Evolutionary conservation across 2,797 vertebrate species (phyloP), one percentile per base, ranked within the genome.

Genomic region (Prionace glauca): DNA sequence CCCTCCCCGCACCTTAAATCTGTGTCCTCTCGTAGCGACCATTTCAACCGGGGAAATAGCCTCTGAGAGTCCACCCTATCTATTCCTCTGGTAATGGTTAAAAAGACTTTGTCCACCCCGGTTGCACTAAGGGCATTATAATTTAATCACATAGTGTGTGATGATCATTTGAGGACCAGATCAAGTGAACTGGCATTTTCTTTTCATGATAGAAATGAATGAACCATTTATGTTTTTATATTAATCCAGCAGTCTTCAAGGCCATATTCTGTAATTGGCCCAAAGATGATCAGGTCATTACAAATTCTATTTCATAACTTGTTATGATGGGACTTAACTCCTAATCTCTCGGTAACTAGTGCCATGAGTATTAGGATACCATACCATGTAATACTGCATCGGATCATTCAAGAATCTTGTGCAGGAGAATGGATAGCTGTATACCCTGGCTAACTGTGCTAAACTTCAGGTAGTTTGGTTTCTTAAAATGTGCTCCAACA

Each of bases 211-310:
- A 0, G 60, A 65, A 9, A 88, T 14, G 29, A 88, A 11, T 88
- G 86, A 60, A 88, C 1, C 16, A 65, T 2, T 65, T n/a, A 67
- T 60, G 14, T 18, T n/a, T 65, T 67, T 22, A 9, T 8, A 36
- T 36, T 36, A 65, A 91, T 91, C 88, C 86, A 91, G 60, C 62
- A 91, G 32, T 11, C 67, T 91, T 91, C 32, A 91, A 67, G 88
- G 8, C 62, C 56, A 29, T 32, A 60, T 32, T 0, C 0, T 88
- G 60, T 36, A 32, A 67, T 18, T 67, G 12, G 32, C 29, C 87
- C 0, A 65, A 8, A 65, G 7, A 91, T 62, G n/a, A 62, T 7
- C 32, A 65, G 29, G 18, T n/a, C 60, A 65, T 65, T 91, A 29
- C 88, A 65, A n/a, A 7, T 41, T 91, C 14, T 14, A 7, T 92